Base-by-base conservation (phyloP, 2,113 vertebrate species). In the Sinocyclocheilus rhinocerous region DNA sequence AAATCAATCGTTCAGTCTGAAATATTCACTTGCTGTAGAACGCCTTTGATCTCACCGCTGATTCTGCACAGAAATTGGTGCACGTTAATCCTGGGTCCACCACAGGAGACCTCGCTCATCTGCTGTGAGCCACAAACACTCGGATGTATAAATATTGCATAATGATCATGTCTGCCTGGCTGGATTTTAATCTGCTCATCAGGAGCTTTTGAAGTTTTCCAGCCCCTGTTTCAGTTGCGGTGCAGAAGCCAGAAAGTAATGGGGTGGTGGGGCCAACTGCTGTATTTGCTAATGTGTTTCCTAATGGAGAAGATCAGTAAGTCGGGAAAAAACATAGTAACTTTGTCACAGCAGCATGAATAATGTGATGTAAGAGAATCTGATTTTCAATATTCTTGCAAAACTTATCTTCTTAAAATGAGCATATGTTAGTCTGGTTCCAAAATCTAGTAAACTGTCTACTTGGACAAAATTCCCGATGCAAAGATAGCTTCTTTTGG, bases 41-140 rank as follows among this genome's bases (percentile, higher is more conserved):
- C 88, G 52, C 84, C 92, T 95, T 94, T 95, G 92, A 95, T 95
- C 92, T 91, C 29, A 69, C 83, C 48, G 42, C 83, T 92, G 92
- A 94, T 93, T 93, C 92, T 85, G 86, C 89, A 45, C 91, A 85
- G 80, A 76, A 78, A 82, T 73, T 85, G 85, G 88, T 91, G 92
- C 89, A 90, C 92, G 93, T 93, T 91, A 94, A 93, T 94, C 92
- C 91, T 87, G 84, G 86, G 86, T 91, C 89, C 91, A 85, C 87
- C 87, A 90, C 91, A 91, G 93, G 92, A 93, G 91, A 85, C 90
- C 10, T 72, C 90, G 92, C 92, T 93, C 90, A 90, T 91, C 90
- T 84, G 88, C 86, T 78, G 13, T 85, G 89, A 90, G 90, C 89
- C 88, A 59, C 7, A 89, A 89, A 88, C 84, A 90, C 88, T 83